Evolutionary conservation across 2,888 invertebrate species (phyloP).

Genomic region (Priocnemis perturbator): DNA sequence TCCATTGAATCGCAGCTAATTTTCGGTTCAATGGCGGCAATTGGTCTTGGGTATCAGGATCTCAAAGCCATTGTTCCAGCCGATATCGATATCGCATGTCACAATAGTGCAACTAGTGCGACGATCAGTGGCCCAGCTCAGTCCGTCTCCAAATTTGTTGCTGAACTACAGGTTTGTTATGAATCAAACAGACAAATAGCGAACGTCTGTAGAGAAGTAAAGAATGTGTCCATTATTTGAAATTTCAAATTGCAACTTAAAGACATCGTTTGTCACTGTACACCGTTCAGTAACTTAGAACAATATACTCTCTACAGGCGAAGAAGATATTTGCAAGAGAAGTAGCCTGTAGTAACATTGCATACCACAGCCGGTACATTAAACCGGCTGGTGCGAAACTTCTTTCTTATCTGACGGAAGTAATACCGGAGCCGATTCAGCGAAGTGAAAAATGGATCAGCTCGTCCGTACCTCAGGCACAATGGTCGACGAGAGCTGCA

Average conservation of each 20-base stretch:
- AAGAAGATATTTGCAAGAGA: too few species aligned
- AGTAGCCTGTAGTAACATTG: constrained; percentile 90
- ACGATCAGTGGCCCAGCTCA: constrained; percentile 91
- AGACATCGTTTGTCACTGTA: too few species aligned
- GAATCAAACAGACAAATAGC: too few species aligned
- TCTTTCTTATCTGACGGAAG: constrained; percentile 79
- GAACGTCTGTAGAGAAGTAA: too few species aligned
- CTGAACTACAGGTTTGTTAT: constrained; percentile 78
- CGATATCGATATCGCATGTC: constrained; percentile 90
- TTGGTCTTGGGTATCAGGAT: constrained; percentile 79
- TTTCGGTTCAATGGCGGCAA: too few species aligned
- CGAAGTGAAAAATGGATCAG: too few species aligned
- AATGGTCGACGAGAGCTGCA: constrained; percentile 83
- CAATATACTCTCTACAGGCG: constrained; percentile 86
- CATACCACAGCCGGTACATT: constrained; percentile 92
- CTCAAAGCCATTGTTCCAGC: constrained; percentile 82
- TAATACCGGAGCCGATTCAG: constrained; percentile 81
- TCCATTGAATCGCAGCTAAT: too few species aligned
- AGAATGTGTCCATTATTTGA: too few species aligned
- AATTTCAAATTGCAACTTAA: too few species aligned
- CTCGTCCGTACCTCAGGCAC: constrained; percentile 84
- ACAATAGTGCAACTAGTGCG: too few species aligned
- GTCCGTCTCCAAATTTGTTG: constrained; percentile 81
- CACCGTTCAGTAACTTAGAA: constrained; percentile 80
- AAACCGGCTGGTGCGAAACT: constrained; percentile 82